These are phyloP conservation scores for Malacoraja senta DNA, from an alignment of 2,797 vertebrate genomes.

Conservation along the genomic window DNA sequence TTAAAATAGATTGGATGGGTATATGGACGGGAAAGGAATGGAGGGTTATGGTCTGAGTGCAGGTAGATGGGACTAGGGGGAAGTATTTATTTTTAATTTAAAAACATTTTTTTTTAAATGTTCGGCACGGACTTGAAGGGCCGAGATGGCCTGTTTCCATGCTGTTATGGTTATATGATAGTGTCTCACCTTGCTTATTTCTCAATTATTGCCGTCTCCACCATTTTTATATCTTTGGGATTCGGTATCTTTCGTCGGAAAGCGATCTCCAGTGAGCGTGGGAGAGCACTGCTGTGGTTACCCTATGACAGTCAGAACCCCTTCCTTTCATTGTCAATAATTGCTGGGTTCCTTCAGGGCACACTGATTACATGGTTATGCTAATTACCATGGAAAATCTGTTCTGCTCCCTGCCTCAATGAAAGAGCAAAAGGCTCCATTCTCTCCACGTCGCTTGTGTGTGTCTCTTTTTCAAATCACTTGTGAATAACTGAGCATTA, in stretches of 20 bases:
- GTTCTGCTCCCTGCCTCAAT: not conserved
- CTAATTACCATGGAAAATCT: conserved; percentile 13
- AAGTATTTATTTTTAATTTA: too few species aligned
- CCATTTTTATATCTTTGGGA: not conserved
- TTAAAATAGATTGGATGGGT: too few species aligned
- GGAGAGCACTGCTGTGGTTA: not conserved
- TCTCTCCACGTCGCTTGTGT: too few species aligned
- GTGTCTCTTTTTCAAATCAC: not conserved
- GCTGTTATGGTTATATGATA: too few species aligned
- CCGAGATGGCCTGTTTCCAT: too few species aligned
- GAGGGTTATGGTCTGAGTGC: too few species aligned
- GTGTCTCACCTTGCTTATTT: not conserved
- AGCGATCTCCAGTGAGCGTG: too few species aligned
- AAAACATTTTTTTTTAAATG: too few species aligned
- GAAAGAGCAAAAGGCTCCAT: not conserved
- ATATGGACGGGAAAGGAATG: too few species aligned
- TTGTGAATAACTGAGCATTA: too few species aligned
- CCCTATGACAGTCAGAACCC: not conserved
- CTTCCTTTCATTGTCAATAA: conserved; percentile 6
- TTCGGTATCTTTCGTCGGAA: not conserved
- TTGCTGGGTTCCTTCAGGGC: conserved; percentile 9
- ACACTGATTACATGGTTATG: not conserved
- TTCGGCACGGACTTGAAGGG: too few species aligned
- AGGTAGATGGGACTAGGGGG: too few species aligned
- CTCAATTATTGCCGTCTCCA: not conserved